Conservation (phyloP, 1,140 invertebrate species). For the Drosophila novamexicana region DNA sequence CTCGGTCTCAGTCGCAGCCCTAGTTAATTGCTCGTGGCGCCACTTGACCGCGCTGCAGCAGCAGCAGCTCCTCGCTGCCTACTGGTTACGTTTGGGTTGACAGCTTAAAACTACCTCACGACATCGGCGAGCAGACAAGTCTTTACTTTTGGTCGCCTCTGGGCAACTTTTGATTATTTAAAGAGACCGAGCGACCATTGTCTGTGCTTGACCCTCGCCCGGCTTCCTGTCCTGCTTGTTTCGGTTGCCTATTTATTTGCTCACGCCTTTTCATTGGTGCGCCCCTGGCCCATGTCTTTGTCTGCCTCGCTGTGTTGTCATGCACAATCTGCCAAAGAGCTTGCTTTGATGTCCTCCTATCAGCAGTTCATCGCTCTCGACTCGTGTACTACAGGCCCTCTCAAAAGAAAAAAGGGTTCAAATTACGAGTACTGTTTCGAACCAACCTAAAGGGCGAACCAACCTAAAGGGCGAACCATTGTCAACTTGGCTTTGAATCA, state of each 20-base stretch:
- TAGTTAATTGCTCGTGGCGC: slow-evolving; percentile 77
- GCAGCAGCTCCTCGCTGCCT: slow-evolving; percentile 35
- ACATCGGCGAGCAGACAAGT: slow-evolving; percentile 32
- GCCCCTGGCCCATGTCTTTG: slow-evolving; percentile 1
- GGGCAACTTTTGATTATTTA: slow-evolving; percentile 77
- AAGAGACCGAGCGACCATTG: slow-evolving; percentile 60
- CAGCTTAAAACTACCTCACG: slow-evolving; percentile 63
- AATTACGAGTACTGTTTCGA: slow-evolving; percentile 24
- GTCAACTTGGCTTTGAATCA: slow-evolving; percentile 11
- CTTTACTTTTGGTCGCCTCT: slow-evolving; percentile 27
- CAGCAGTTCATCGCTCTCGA: slow-evolving; percentile 64
- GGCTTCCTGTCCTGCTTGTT: background rate
- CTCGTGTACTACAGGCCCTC: slow-evolving; percentile 27
- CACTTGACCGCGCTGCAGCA: slow-evolving; percentile 74
- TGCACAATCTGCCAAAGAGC: slow-evolving; percentile 53
- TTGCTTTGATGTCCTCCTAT: slow-evolving; percentile 74
- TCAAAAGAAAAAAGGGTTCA: slow-evolving; percentile 57
- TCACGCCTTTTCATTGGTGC: slow-evolving; percentile 43
- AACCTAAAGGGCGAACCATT: slow-evolving; percentile 16
- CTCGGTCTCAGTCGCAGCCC: slow-evolving; percentile 18
- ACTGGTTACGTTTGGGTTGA: slow-evolving; percentile 44
- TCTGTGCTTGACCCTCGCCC: slow-evolving; percentile 69
- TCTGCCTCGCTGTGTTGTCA: slow-evolving; percentile 30
- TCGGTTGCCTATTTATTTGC: slow-evolving; percentile 43
- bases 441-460: slow-evolving; percentile 10